These are phyloP conservation scores for Drosophila pallidifrons DNA, from an alignment of 1,140 invertebrate species.

Conservation along the genomic window DNA sequence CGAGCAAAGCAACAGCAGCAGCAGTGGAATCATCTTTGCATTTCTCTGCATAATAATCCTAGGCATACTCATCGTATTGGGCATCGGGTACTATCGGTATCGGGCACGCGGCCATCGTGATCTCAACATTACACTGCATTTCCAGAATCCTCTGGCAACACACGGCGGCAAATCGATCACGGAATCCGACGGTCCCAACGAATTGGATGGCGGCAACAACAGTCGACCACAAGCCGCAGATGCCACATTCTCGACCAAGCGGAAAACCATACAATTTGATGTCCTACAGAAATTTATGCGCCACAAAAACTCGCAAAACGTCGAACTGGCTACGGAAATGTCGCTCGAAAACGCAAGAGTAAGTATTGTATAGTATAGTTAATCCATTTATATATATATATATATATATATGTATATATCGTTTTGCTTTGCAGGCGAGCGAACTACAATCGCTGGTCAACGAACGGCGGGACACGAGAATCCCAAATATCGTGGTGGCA, in stretches of 20 bases:
- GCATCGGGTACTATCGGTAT: conserved; percentile 67
- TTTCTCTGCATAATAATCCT: conserved; percentile 33
- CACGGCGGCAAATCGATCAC: conserved; percentile 45
- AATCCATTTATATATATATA: neutral
- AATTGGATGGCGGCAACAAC: conserved; percentile 15
- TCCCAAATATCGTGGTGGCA: conserved; percentile 59
- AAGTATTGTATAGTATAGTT: conserved; percentile 23
- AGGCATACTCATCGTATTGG: neutral
- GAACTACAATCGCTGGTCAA: conserved; percentile 57
- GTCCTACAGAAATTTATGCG: conserved; percentile 60
- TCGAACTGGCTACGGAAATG: conserved; percentile 58
- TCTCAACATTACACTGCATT: conserved; percentile 84
- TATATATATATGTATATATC: too few species aligned
- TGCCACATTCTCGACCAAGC: conserved; percentile 46
- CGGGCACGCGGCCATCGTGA: conserved; percentile 71
- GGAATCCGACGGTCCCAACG: conserved; percentile 10
- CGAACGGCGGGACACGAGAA: conserved; percentile 28
- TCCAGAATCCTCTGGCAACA: conserved; percentile 82
- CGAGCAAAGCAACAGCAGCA: neutral
- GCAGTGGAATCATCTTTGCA: conserved; percentile 14
- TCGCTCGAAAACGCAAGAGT: conserved; percentile 67
- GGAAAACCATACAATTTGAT: conserved; percentile 45
- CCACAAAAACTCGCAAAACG: conserved; percentile 30
- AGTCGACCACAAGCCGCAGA: conserved; percentile 25
- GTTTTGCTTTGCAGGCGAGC: conserved; percentile 37